Conservation (phyloP, 2,113 vertebrate species). For the Gasterosteus nipponicus region DNA sequence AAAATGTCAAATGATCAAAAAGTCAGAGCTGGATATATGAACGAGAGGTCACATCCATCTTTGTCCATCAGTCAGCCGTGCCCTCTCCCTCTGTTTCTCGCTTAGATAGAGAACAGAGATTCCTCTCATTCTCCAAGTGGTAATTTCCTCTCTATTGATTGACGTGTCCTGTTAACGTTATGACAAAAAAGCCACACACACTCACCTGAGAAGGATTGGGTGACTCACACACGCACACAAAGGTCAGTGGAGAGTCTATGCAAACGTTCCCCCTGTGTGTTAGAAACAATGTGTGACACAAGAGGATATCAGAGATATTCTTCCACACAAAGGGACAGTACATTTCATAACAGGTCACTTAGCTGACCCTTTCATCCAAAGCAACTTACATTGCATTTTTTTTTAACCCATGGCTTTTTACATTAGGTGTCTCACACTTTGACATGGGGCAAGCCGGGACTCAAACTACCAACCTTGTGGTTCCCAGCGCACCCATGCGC, state of each 20-base stretch:
- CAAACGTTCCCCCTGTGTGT: constrained; percentile 1
- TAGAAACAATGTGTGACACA: not conserved
- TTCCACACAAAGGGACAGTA: not conserved
- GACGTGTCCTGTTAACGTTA: constrained; percentile 73
- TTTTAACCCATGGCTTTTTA: too few species aligned
- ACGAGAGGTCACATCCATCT: constrained; percentile 54
- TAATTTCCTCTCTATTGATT: constrained; percentile 77
- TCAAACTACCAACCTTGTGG: too few species aligned
- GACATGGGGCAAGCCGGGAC: too few species aligned
- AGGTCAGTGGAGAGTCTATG: constrained; percentile 27
- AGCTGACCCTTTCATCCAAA: too few species aligned
- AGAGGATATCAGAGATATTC: not conserved
- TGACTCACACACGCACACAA: constrained; percentile 24
- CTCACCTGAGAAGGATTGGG: constrained; percentile 49
- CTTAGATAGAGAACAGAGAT: constrained; percentile 41
- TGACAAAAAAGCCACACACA: constrained; percentile 53
- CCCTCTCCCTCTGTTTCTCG: constrained; percentile 16
- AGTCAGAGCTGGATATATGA: constrained; percentile 52
- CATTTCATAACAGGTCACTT: too few species aligned
- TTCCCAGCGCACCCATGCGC: too few species aligned
- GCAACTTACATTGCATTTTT: too few species aligned
- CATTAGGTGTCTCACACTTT: too few species aligned
- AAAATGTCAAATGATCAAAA: constrained; percentile 53
- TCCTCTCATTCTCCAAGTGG: constrained; percentile 60
- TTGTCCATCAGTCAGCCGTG: constrained; percentile 42